Base-by-base conservation (phyloP, 37 sponge, comb jelly and placozoan species). In the Spongilla lacustris region DNA sequence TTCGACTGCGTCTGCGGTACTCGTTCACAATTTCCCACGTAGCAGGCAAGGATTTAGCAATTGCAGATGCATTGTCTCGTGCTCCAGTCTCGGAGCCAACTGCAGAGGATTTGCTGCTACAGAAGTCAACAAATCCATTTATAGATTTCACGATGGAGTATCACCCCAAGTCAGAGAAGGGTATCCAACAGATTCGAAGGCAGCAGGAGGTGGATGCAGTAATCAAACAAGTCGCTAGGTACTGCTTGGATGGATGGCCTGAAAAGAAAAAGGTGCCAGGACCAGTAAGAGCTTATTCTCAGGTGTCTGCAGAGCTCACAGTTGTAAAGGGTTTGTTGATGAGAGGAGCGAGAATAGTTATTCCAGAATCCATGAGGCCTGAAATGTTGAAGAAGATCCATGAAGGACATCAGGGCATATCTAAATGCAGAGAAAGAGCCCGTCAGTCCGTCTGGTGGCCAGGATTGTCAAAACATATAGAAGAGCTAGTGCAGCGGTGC, bases 1-100 rank as follows among this genome's bases (percentile, higher is more conserved):
- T 87, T 35, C 48, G 80, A 24, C 24, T 91, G 48, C 84, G 84
- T 4, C 22, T 91, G 88, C 29, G 81, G 24, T 91, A 71, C 76
- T 29, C 76, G 22, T 86, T 78, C 50, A 83, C 84, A 27, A 86
- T 86, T n/a, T 69, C 74, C 9, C 84, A 91, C 71, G 84, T 91
- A 9, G 84, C 88, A 28, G 92, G 92, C 2, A 84, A 85, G 69
- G 81, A 90, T 4, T 69, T 90, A 11, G n/a, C 19, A 30, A 83
- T 79, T 36, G 88, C 92, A 38, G 88, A 92, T 75, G 28, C 82
- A 17, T 75, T 91, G 2, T 91, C 92, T 21, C 29, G 84, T 32
- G 67, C 83, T 4, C 86, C 91, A 58, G 22, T 74, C 23, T 31
- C 41, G 4, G 46, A 12, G 25, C 72, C 72, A 5, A 70, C 48